Evolutionary conservation across 2,888 invertebrate genomes (phyloP), one percentile per base, ranked within the genome.

Genomic region (Leucoma salicis): DNA sequence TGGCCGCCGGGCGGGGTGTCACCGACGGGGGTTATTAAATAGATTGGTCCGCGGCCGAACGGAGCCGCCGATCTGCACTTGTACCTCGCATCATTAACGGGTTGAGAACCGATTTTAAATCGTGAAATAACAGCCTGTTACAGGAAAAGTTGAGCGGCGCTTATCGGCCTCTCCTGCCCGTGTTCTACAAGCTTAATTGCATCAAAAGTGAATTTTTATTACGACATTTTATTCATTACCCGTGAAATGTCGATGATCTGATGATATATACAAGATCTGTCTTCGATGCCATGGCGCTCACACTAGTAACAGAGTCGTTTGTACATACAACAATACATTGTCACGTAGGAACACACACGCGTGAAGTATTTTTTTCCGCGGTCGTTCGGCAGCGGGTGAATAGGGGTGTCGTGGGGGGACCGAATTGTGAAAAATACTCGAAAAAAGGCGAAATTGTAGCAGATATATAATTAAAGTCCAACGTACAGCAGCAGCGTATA

Each of bases 11-110:
- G 82, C 73, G 87, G 89, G 88, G 89, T 88, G 88, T 87, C 88
- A 88, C 88, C 82, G 83, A 76, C 81, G 87, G 88, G 88, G 88
- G 88, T 88, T 89, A 88, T 90, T 90, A 90, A 90, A 90, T 90
- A 90, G 90, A 90, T 90, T 90, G 90, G 90, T 88, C 90, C 90
- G 90, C 88, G 89, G 87, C 87, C 90, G 87, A 87, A 88, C 86
- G 85, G 84, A 84, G 87, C 83, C 84, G 84, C 80, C 88, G 88
- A 88, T 87, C 87, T 87, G 86, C 87, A 88, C 88, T 88, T 88
- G 87, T 89, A 84, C 86, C 73, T 86, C 86, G 88, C 88, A 85
- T 89, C 88, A 89, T 89, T 89, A 89, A 88, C 88, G 87, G 85
- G 81, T 83, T 85, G 88, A 88, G 88, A 82, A 87, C 80, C 86